Percentiles rank a stretch among this genome's conserved stretches.
Conservation (phyloP, 2,797 vertebrate species). For the Rousettus madagascariensis region DNA sequence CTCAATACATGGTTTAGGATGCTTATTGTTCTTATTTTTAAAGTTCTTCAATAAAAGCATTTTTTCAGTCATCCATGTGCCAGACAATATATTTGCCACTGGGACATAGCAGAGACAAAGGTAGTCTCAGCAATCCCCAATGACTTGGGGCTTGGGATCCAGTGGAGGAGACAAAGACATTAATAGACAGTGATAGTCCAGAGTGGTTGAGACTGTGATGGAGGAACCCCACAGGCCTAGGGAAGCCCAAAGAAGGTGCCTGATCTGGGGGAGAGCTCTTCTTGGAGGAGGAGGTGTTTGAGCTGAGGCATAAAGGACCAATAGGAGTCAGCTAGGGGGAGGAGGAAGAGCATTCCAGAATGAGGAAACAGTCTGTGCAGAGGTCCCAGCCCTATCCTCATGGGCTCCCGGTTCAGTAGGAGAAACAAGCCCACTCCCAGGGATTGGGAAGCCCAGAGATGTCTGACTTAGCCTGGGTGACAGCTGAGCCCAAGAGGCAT, state of each 20-base stretch:
- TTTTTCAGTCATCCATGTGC: not conserved
- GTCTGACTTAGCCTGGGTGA: not conserved
- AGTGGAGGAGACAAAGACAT: not conserved
- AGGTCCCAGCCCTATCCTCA: not conserved
- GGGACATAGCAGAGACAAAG: not conserved
- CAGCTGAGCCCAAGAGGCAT: not conserved
- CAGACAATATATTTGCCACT: not conserved
- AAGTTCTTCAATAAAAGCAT: constrained; percentile 13
- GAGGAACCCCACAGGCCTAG: not conserved
- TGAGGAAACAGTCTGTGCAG: not conserved
- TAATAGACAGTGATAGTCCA: not conserved
- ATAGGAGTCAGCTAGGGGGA: not conserved
- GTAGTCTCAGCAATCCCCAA: not conserved
- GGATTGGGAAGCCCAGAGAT: not conserved
- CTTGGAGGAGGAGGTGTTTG: not conserved
- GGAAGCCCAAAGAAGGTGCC: not conserved
- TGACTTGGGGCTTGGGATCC: not conserved
- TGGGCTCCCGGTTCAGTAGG: not conserved
- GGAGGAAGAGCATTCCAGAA: not conserved
- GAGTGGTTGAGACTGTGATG: not conserved
- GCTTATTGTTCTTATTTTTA: not conserved
- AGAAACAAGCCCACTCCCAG: not conserved
- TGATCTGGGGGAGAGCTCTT: not conserved
- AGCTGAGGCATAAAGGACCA: not conserved
- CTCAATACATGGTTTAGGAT: not conserved